Evolutionary conservation across 2,797 vertebrate genomes (phyloP).

Genomic region (Diplodus puntazzo): DNA sequence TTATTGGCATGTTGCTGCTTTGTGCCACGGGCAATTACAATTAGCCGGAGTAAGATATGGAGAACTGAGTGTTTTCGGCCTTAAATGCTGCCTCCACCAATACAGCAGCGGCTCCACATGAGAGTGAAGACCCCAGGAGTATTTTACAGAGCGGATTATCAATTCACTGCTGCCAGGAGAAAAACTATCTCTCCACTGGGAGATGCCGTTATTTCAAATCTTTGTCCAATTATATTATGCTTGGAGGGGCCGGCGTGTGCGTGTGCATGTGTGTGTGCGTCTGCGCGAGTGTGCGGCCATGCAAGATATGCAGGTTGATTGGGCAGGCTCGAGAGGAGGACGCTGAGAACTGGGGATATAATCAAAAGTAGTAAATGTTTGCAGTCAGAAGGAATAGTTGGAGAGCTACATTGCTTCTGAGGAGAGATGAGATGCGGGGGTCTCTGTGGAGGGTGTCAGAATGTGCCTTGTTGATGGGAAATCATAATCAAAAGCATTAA

Average conservation of each 20-base stretch:
- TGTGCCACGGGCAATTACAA: constrained; percentile 59
- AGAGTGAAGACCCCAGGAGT: constrained; percentile 61
- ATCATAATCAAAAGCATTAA: constrained; percentile 53
- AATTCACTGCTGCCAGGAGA: constrained; percentile 72
- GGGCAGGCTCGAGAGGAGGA: constrained; percentile 27
- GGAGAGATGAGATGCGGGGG: constrained; percentile 35
- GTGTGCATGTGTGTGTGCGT: not conserved
- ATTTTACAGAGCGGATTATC: constrained; percentile 74
- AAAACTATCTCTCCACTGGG: constrained; percentile 62
- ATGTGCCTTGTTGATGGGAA: constrained; percentile 56
- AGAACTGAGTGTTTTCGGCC: constrained; percentile 42
- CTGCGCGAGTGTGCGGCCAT: constrained; percentile 12
- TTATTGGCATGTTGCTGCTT: constrained; percentile 62
- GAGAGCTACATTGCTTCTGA: constrained; percentile 35
- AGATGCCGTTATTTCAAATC: constrained; percentile 74
- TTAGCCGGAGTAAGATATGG: constrained; percentile 53
- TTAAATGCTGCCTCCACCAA: constrained; percentile 39
- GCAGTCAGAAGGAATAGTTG: constrained; percentile 38
- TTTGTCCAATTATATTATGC: constrained; percentile 75
- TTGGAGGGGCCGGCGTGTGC: constrained; percentile 32
- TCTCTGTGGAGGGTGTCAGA: constrained; percentile 27
- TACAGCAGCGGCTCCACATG: constrained; percentile 53
- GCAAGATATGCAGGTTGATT: constrained; percentile 48
- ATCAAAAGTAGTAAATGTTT: constrained; percentile 55
- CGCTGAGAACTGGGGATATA: constrained; percentile 37